Evolutionary conservation across 2,113 vertebrate species (phyloP).

Genomic region (Muscicapa adusta): DNA sequence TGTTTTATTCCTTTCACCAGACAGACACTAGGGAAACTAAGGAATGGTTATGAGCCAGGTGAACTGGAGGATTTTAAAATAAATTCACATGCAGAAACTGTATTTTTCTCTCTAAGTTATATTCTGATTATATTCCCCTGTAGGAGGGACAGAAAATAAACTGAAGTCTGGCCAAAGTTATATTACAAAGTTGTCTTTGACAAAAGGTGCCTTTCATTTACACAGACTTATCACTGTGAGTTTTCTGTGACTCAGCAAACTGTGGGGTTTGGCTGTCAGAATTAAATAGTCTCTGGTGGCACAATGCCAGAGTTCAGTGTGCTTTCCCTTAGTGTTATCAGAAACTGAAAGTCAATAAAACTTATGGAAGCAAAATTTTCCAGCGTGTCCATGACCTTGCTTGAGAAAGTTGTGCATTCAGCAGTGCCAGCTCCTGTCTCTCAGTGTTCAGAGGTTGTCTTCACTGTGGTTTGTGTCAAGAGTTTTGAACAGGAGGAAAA

Average conservation of each 20-base stretch:
- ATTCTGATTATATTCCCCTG: background rate
- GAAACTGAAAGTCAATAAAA: constrained; percentile 22
- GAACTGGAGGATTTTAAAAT: background rate
- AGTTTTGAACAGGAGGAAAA: background rate
- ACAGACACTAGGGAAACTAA: background rate
- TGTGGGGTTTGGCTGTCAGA: background rate
- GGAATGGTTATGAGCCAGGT: background rate
- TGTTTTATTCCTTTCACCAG: background rate
- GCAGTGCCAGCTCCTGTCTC: background rate
- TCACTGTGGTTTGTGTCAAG: background rate
- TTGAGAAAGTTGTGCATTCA: background rate
- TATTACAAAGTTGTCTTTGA: background rate
- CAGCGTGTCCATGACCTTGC: background rate
- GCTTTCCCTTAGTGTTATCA: background rate
- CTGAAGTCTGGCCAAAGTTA: background rate
- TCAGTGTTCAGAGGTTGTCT: background rate
- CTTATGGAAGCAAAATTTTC: background rate
- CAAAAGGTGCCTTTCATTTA: constrained; percentile 35
- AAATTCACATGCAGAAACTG: background rate
- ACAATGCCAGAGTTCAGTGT: background rate
- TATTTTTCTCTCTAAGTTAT: background rate
- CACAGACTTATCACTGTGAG: background rate
- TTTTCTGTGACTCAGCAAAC: constrained; percentile 38
- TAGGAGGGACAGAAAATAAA: background rate
- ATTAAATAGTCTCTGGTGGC: background rate